These are phyloP conservation scores for Contarinia nasturtii DNA, from an alignment of 1,140 invertebrate genomes.

Conservation along the genomic window DNA sequence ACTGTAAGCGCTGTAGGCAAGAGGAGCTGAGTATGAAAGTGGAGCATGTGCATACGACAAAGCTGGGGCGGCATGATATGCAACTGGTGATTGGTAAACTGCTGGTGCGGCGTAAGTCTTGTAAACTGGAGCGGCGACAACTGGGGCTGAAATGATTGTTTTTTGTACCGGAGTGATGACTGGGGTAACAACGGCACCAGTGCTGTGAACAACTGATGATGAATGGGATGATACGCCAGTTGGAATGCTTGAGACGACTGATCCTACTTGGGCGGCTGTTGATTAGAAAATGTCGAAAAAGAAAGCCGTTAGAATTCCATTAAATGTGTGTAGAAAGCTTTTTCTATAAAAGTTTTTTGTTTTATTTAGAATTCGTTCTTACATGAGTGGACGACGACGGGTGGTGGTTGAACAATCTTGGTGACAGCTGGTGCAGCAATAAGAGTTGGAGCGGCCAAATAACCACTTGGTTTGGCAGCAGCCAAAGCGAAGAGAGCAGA, in stretches of 20 bases:
- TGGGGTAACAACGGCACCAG: slow-evolving; percentile 7
- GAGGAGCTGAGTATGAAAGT: slow-evolving; percentile 9
- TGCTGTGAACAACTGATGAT: slow-evolving; percentile 4
- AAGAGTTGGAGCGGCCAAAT: too few species aligned
- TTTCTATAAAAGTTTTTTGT: too few species aligned
- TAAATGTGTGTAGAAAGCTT: too few species aligned
- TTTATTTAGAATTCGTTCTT: too few species aligned
- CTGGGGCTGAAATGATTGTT: slow-evolving; percentile 3
- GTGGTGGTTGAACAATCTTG: too few species aligned
- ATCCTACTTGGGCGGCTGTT: neutral
- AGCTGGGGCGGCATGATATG: slow-evolving; percentile 11
- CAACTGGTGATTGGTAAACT: slow-evolving; percentile 1
- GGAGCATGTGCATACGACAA: too few species aligned
- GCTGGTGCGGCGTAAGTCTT: slow-evolving; percentile 5
- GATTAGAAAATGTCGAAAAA: too few species aligned
- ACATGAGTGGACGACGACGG: too few species aligned
- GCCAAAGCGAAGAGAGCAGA: too few species aligned
- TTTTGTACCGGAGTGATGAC: slow-evolving; percentile 14
- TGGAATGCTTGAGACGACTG: slow-evolving; percentile 2
- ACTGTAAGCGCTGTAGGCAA: slow-evolving; percentile 7
- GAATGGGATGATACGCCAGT: slow-evolving; percentile 20
- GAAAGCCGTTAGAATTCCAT: too few species aligned
- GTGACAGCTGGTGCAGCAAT: too few species aligned
- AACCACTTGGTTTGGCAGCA: too few species aligned
- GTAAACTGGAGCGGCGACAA: slow-evolving; percentile 11